Base-by-base conservation (phyloP, 1,140 invertebrate species). In the Araneus ventricosus region DNA sequence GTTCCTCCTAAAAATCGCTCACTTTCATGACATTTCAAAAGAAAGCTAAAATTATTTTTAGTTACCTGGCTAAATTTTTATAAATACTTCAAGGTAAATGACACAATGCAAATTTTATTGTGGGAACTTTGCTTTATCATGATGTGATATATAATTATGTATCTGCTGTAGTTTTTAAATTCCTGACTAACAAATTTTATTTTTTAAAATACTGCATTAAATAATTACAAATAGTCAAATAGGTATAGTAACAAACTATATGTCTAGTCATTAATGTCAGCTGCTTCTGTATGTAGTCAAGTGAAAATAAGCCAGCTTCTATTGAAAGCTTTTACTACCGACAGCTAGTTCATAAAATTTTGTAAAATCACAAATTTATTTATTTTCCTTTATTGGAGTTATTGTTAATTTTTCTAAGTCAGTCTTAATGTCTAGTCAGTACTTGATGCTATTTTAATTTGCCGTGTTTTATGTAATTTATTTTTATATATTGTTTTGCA, bases 221-320 rank as follows among this genome's bases (percentile, higher is more conserved):
- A 67, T 67, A 27, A n/a, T 27, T 30, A 27, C n/a, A 67, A 34
- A 34, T 37, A 80, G 88, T 80, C 41, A 41, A 4, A 75, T 88
- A 88, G 63, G 14, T 75, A 67, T 90, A 90, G 88, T n/a, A 34
- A 89, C 39, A 14, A 91, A 82, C 52, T 92, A 70, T 2, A 20
- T 86, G 80, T 92, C 59, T 92, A 92, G 90, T 92, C 89, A 91
- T 20, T 79, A 90, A 57, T 70, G n/a, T 85, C 82, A 70, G 34
- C n/a, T 85, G 80, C 82, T 92, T 82, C 90, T 92, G 52, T 70
- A 63, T 92, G 39, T 92, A 92, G 90, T 17, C 27, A 6, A 61
- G 37, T 2, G 22, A 63, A 82, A 52, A 82, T 75, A 27, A 24
- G 80, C 6, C 24, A 34, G 8, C 75, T 41, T 59, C 2, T 34